Evolutionary conservation across 2,113 vertebrate species (phyloP).

Genomic region (Carassius auratus): DNA sequence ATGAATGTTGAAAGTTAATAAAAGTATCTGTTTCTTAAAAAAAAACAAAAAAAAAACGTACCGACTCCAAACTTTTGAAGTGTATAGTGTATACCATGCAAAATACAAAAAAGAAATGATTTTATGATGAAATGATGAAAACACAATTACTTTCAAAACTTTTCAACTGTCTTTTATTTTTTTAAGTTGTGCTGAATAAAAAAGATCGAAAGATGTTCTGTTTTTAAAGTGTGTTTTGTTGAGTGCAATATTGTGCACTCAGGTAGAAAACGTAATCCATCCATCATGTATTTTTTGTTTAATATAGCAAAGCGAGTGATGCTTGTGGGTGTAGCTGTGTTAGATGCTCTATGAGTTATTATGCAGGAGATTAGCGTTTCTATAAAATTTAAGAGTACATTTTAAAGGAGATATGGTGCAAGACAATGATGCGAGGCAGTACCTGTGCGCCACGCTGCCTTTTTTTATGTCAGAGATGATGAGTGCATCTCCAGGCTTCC

Average conservation of each 20-base stretch:
- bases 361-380: constrained; percentile 7
- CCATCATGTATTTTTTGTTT: background rate
- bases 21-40: too few species aligned
- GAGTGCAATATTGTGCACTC: background rate
- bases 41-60: background rate
- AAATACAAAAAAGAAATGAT: too few species aligned
- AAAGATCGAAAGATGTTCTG: background rate
- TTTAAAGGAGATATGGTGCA: background rate
- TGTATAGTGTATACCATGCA: too few species aligned
- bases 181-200: too few species aligned
- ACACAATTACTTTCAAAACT: constrained; percentile 25
- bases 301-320: background rate
- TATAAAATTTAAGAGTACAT: background rate
- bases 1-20: background rate
- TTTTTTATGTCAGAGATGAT: constrained; percentile 99
- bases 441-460: constrained; percentile 98
- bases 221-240: background rate
- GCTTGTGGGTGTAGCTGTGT: background rate
- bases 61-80: too few species aligned
- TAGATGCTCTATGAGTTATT: background rate
- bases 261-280: background rate
- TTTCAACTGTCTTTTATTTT: too few species aligned
- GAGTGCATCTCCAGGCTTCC: constrained; percentile 92
- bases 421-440: constrained; percentile 7
- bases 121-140: too few species aligned